Evolutionary conservation across 2,888 invertebrate genomes (phyloP), one percentile per base, ranked within the genome.

Genomic region (Iphiclides podalirius): DNA sequence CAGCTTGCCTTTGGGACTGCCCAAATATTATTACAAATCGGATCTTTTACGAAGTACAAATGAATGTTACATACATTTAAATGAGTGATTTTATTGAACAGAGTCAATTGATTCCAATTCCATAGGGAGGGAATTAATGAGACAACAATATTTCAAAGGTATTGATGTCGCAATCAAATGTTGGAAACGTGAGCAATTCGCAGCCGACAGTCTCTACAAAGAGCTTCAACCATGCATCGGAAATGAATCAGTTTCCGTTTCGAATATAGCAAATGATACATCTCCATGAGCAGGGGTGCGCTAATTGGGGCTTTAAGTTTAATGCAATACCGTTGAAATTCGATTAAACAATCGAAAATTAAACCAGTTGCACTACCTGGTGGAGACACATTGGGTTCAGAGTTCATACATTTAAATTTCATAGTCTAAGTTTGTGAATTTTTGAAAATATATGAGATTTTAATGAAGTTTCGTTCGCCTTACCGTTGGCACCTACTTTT

Each of bases 201-300:
- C 75, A 67, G 71, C 72, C 78, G 76, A 76, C 77, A 77, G 80
- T 80, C 80, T 79, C 70, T 72, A 86, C 87, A 87, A 86, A 87
- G 86, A 84, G 83, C 80, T 71, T 73, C 79, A 77, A 80, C 83
- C 80, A 75, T 85, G 83, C 86, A 86, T 85, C 86, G 86, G 85
- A 87, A 87, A 87, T 87, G 85, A 87, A 84, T 85, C 87, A 83
- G 86, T 83, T 82, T 84, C 85, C 85, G 82, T 79, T 80, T 74
- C 72, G 75, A 75, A 73, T 79, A 73, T 73, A 66, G 70, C 76
- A 84, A 84, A 81, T 80, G 77, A 82, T 79, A 83, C 78, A 81
- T 79, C 70, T 72, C 66, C 67, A 20, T 63, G 55, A 56, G 58
- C 60, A 60, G 55, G 58, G 59, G 59, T 73, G 65, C 70, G 66